Evolutionary conservation across 2,797 vertebrate genomes (phyloP), one percentile per base, ranked within the genome.

Genomic region (Anomalospiza imberbis): DNA sequence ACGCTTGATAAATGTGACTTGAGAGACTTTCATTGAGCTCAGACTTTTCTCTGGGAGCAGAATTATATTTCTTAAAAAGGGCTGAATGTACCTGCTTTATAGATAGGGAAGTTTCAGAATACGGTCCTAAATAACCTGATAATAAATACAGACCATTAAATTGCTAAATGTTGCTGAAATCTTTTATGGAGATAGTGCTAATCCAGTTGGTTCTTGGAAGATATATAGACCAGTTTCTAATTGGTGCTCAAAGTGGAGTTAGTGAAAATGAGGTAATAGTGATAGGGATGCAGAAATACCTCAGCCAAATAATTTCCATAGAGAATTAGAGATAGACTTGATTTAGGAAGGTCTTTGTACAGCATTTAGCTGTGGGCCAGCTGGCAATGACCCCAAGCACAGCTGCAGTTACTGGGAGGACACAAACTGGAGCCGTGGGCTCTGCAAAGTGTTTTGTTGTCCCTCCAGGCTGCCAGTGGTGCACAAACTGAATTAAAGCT

Each of bases 111-210:
- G 83, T 77, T 82, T 63, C 78, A 70, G 32, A 77, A 67, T 55
- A 40, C 10, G 61, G 74, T 65, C 65, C 55, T 83, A 63, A 88
- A 58, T 76, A 84, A 51, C 55, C 65, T 50, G 53, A 57, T 88
- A 79, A 76, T 71, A 84, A 94, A 89, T 72, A 85, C 29, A 89
- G 89, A 61, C 50, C 74, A 85, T 90, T 95, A 90, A 66, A 95
- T 42, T 92, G 47, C 78, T 88, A 93, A 88, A 70, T 77, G 45
- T 57, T 80, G 65, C 61, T 89, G 81, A 87, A 89, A 91, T 71
- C 47, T 89, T 85, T 95, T 58, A 67, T 44, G 61, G 53, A 79
- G 45, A 67, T 34, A 85, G 19, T 47, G 63, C 21, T 80, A 87
- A 94, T 77, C 57, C 66, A 65, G 50, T 57, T 0, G 1, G 54